Percentiles rank a stretch among this genome's conserved stretches.
These are phyloP conservation scores for Spongilla lacustris DNA, from an alignment of 37 sponge, comb jelly and placozoan genomes.

Conservation along the genomic window DNA sequence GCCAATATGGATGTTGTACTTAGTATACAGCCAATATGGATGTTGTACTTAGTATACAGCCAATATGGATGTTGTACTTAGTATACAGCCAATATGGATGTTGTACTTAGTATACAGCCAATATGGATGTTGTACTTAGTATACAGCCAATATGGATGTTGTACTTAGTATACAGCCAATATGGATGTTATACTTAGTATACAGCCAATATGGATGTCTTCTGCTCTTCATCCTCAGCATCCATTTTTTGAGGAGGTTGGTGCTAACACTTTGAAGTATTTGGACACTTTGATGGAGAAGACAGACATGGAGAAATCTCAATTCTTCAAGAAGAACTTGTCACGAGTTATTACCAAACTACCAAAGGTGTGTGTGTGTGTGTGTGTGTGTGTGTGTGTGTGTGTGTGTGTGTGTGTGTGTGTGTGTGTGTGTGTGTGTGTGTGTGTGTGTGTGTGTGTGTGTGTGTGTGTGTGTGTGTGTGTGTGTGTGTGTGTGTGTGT, in stretches of 20 bases:
- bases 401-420: neutral
- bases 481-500: neutral
- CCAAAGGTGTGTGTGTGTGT: slow-evolving; percentile 65
- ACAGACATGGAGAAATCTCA: slow-evolving; percentile 82
- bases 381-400: neutral
- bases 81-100: too few relatives aligned
- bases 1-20: too few relatives aligned
- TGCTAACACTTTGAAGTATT: slow-evolving; percentile 58
- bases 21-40: too few relatives aligned
- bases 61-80: too few relatives aligned
- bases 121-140: too few relatives aligned
- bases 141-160: too few relatives aligned
- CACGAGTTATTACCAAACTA: slow-evolving; percentile 47
- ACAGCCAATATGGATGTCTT: neutral
- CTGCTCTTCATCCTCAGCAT: too few relatives aligned
- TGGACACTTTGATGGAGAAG: slow-evolving; percentile 79
- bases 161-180: too few relatives aligned
- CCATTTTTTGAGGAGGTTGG: slow-evolving; percentile 73
- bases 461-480: too few relatives aligned
- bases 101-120: too few relatives aligned
- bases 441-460: neutral
- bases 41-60: too few relatives aligned
- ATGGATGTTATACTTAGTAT: neutral
- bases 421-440: too few relatives aligned
- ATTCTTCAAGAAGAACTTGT: slow-evolving; percentile 83